A percentile compares a stretch with the other conserved stretches of the same genome.
Evolutionary conservation across 2,888 invertebrate species (phyloP).

Genomic region (Diabrotica balteata): DNA sequence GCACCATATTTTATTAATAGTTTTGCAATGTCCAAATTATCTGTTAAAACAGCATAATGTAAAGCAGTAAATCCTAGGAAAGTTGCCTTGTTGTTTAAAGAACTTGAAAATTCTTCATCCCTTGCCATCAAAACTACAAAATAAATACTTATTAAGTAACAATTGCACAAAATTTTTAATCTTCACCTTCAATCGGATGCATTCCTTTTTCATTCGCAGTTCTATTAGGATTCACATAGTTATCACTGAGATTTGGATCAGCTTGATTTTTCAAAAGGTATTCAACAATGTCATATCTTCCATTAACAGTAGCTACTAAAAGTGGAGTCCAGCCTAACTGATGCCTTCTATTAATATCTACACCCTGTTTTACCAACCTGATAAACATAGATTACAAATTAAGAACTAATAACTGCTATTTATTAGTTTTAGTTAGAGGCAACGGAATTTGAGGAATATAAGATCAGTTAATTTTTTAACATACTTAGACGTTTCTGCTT

Average conservation of each 20-base stretch:
- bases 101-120: slow-evolving; percentile 83
- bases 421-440: too few relatives aligned
- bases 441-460: too few relatives aligned
- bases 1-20: slow-evolving; percentile 76
- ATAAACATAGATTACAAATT: slow-evolving; percentile 9
- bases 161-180: slow-evolving; percentile 6
- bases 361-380: slow-evolving; percentile 60
- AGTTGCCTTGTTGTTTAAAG: slow-evolving; percentile 74
- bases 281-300: slow-evolving; percentile 67
- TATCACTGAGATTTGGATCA: slow-evolving; percentile 77
- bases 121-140: slow-evolving; percentile 68
- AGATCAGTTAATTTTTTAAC: too few relatives aligned
- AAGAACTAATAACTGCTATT: too few relatives aligned
- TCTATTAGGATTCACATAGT: slow-evolving; percentile 74
- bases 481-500: too few relatives aligned
- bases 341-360: slow-evolving; percentile 75
- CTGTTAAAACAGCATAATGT: slow-evolving; percentile 85
- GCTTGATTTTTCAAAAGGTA: slow-evolving; percentile 78
- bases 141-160: not conserved
- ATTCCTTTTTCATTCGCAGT: slow-evolving; percentile 71
- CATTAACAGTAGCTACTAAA: slow-evolving; percentile 84
- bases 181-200: slow-evolving; percentile 75
- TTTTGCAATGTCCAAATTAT: slow-evolving; percentile 70
- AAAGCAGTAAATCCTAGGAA: slow-evolving; percentile 87
- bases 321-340: slow-evolving; percentile 86